Base-by-base conservation (phyloP, 2,888 invertebrate genomes). In the Lumbricus terrestris region DNA sequence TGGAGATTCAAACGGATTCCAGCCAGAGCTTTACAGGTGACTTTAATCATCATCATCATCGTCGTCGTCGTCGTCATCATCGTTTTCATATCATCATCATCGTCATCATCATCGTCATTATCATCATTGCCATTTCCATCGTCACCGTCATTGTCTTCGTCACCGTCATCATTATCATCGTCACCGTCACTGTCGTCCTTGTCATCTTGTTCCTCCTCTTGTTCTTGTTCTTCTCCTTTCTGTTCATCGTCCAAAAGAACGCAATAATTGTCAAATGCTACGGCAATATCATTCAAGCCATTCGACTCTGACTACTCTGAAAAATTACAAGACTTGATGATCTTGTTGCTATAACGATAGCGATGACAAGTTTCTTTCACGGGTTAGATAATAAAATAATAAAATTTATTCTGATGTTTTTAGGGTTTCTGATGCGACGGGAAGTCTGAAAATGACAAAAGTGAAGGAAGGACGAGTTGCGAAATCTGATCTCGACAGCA, bases 371-470 rank as follows among this genome's bases (percentile, higher is more conserved):
- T 29, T 16, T 69, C 8, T 8, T 69, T n/a, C n/a, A n/a, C n/a
- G n/a, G n/a, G n/a, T n/a, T n/a, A n/a, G n/a, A n/a, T n/a, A n/a
- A n/a, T 2, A 47, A 6, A 23, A 47, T 23, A 47, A 23, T 23
- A n/a, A n/a, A n/a, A n/a, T n/a, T n/a, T n/a, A n/a, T n/a, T n/a
- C n/a, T n/a, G 47, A 47, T 23, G 20, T 3, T 47, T 83, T 33
- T 91, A 92, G 93, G 47, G 91, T 93, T 5, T 92, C 91, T 38
- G 93, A 93, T 92, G 93, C 93, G 29, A 92, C 92, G 47, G 94
- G 94, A 6, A 91, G 91, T 29, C 90, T 94, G 88, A 88, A 92
- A 16, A 93, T 93, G 90, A 91, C 91, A 2, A 83, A 92, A 82
- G 93, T 93, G 82, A 94, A 93, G 91, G 92, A 93, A 54, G 93